Conservation (phyloP, 2,797 vertebrate species). For the Rhynchonycteris naso region DNA sequence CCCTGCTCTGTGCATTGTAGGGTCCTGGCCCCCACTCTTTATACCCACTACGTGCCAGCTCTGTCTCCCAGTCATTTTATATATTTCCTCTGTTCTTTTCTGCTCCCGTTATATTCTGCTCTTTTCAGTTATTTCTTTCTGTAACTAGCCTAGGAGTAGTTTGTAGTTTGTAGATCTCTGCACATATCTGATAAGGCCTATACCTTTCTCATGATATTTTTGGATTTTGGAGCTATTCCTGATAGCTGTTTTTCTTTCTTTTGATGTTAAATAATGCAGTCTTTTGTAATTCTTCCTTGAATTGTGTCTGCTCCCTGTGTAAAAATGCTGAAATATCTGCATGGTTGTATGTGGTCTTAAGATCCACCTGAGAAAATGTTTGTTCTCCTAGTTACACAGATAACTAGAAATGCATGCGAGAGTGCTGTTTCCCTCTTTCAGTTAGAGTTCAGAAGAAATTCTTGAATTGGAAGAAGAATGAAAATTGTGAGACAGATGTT, state of each 20-base stretch:
- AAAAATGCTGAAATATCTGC: not conserved
- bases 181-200: not conserved
- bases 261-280: not conserved
- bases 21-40: not conserved
- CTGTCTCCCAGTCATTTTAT: not conserved
- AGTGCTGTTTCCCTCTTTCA: not conserved
- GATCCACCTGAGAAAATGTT: not conserved
- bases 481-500: not conserved
- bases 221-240: not conserved
- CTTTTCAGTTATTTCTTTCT: not conserved
- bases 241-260: conserved; percentile 1
- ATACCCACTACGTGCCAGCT: not conserved
- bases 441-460: not conserved
- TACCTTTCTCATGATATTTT: not conserved
- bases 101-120: not conserved
- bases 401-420: not conserved
- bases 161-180: conserved; percentile 2
- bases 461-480: conserved; percentile 10
- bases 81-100: not conserved
- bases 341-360: not conserved
- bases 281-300: not conserved
- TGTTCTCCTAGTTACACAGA: not conserved
- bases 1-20: not conserved
- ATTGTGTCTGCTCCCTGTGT: not conserved
- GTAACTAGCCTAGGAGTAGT: not conserved